A percentile compares a stretch with the other conserved stretches of the same genome.
These are phyloP conservation scores for Odontesthes bonariensis DNA, from an alignment of 2,113 vertebrate genomes.

Conservation along the genomic window DNA sequence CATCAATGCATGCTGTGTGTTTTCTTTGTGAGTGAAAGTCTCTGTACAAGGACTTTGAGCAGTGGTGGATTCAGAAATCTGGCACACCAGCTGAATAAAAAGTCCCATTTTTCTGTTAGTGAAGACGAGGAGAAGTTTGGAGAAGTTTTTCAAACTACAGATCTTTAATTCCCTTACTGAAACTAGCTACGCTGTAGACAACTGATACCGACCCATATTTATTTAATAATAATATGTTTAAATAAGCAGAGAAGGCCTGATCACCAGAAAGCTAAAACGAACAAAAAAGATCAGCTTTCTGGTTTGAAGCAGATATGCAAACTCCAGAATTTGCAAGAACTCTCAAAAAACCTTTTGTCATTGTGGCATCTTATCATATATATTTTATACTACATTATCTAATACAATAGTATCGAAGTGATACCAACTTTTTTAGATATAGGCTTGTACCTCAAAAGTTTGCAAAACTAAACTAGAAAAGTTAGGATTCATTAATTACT, in stretches of 20 bases:
- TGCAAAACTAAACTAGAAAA: neutral
- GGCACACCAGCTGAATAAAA: slow-evolving; percentile 57
- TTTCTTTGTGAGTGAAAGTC: slow-evolving; percentile 55
- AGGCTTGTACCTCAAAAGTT: neutral
- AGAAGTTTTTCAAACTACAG: slow-evolving; percentile 17
- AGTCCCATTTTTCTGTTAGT: slow-evolving; percentile 42
- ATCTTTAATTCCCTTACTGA: slow-evolving; percentile 42
- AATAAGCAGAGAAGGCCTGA: slow-evolving; percentile 15
- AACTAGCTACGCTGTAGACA: slow-evolving; percentile 28
- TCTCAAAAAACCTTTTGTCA: neutral
- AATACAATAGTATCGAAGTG: too few species aligned
- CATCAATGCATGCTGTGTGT: slow-evolving; percentile 21
- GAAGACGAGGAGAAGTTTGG: slow-evolving; percentile 22
- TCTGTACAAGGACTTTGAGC: slow-evolving; percentile 41
- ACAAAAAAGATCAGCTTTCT: slow-evolving; percentile 9
- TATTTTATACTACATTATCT: too few species aligned
- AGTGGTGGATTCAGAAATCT: slow-evolving; percentile 59
- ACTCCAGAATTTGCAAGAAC: neutral
- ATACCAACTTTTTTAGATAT: too few species aligned
- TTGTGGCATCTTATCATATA: neutral
- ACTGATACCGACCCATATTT: slow-evolving; percentile 16
- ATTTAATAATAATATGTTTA: slow-evolving; percentile 17
- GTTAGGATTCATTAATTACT: too few species aligned
- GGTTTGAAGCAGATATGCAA: slow-evolving; percentile 3
- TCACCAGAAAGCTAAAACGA: slow-evolving; percentile 13